Evolutionary conservation across 2,888 invertebrate genomes (phyloP), one percentile per base, ranked within the genome.

Genomic region (Eupsilia transversa): DNA sequence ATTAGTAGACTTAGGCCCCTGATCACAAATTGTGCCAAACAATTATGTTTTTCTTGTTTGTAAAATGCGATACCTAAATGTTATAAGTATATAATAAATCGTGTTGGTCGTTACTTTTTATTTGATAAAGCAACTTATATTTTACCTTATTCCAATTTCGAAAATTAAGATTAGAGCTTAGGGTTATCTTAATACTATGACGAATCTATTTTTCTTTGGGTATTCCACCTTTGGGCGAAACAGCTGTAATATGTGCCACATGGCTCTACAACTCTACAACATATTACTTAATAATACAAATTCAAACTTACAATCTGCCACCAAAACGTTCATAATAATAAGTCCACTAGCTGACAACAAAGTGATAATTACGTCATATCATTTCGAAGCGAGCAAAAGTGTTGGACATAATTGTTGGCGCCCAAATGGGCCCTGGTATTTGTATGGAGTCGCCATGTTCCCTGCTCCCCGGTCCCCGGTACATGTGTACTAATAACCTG

Each of bases 401-500:
- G 86, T 90, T 86, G 78, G 82, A 84, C 79, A 85, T 88, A 87
- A 90, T 91, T 88, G 87, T 81, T 84, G 87, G 72, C 57, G 80
- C 86, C 90, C 80, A 88, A 92, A 93, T 92, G 88, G 91, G 89
- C 86, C 80, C 86, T 79, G 91, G 89, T 81, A 91, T 91, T 90
- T 88, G 81, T 80, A 54, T 76, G 79, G 79, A 80, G 88, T 82
- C 67, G 84, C 80, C 83, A 86, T 88, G 88, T 91, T 88, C 87
- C 78, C 63, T 49, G 27, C 27, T 70, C 23, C 46, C 60, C 65
- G 56, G 70, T 70, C 14, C 70, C 60, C 67, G 49, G 69, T 82
- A 85, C 91, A 93, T 92, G 93, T 93, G 91, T 79, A 77, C 82
- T 90, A 91, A 92, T 92, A 86, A 88, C 89, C 79, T 83, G 87